Base-by-base conservation (phyloP, 2,113 vertebrate species). In the Stegastes partitus region DNA sequence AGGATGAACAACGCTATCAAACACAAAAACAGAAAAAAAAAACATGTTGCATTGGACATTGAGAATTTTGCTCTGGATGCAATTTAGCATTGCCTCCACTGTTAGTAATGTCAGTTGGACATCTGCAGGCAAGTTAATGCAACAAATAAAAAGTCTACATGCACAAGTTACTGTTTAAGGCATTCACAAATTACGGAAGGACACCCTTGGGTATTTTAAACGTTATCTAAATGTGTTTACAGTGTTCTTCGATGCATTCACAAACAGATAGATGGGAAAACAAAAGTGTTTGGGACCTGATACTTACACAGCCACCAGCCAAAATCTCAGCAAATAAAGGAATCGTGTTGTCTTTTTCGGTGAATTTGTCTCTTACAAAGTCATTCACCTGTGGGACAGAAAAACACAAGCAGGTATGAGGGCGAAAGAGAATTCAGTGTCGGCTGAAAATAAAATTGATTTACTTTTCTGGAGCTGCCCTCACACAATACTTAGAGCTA, bases 351-450 rank as follows among this genome's bases (percentile, higher is more conserved):
- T 98, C 97, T 92, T 92, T 97, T 2, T 63, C 65, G 0, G 95
- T 96, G 92, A 97, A 99, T 91, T 97, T 99, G 94, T 99, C 98
- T 93, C 98, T 95, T 69, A 99, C 95, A 88, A 99, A 97, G 93
- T 99, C 98, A 82, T 99, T 99, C 84, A 99, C 91, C 98, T 99
- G 93, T 75, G n/a, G 50, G 62, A 76, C 10, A 73, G 62, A 84
- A 44, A 68, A 44, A 68, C 19, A 70, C 21, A 70, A 9, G 51
- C 25, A 49, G 19, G 8, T 2, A 18, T 21, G 14, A 53, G 21
- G 21, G 34, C 7, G 10, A 26, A 1, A 44, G 62, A 37, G 21
- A 18, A 3, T 21, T 18, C 18, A 23, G 31, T 34, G 7, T 15
- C n/a, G 9, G 2, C 18, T 8, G 5, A 37, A 34, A 51, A 11